phyloP scores from a whole-genome alignment of 2,888 invertebrate species.

The Coleophora flavipennella region DNA sequence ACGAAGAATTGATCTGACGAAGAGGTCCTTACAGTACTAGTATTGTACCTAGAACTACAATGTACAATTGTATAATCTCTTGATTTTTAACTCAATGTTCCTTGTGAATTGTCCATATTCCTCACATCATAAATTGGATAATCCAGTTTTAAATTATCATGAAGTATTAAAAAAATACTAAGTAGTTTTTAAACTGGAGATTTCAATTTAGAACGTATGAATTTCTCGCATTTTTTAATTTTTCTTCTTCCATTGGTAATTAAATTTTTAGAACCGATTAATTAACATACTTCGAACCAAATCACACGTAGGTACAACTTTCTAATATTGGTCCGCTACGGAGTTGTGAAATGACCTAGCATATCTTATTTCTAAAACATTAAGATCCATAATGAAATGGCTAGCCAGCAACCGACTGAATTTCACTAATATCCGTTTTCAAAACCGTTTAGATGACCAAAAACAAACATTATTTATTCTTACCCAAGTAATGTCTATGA shows the following conservation, averaged over 20 bases:
- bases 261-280: neutral
- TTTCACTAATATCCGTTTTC: no score
- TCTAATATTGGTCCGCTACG: conserved; percentile 73
- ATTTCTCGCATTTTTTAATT: neutral
- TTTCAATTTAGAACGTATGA: no score
- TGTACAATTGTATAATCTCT: neutral
- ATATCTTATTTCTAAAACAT: conserved; percentile 44
- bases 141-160: no score
- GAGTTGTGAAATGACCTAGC: conserved; percentile 67
- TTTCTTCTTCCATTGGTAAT: neutral
- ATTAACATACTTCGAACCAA: conserved; percentile 33
- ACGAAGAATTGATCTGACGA: no score
- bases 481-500: no score
- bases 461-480: no score
- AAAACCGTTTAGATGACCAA: no score
- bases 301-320: conserved; percentile 68
- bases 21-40: no score
- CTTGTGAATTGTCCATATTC: neutral
- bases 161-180: no score
- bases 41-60: neutral
- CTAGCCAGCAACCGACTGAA: no score
- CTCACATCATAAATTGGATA: neutral
- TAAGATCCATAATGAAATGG: conserved; percentile 56
- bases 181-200: no score
- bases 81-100: neutral